Evolutionary conservation across 2,888 invertebrate species (phyloP).

Genomic region (Lasioglossum pauxillum): DNA sequence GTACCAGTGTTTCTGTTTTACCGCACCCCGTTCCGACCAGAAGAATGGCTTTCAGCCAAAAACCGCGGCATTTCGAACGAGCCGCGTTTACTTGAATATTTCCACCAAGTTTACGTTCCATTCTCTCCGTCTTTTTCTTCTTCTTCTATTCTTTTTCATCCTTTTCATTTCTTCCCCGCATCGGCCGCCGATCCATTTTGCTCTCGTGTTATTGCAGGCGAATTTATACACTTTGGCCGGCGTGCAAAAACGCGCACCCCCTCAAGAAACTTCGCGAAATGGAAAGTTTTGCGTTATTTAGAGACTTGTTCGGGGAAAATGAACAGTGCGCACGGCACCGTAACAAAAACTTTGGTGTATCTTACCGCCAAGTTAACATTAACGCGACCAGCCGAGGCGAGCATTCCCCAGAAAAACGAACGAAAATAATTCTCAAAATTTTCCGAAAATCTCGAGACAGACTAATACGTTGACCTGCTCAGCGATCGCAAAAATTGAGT

Average conservation of each 20-base stretch:
- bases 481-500: not conserved
- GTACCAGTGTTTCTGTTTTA: slow-evolving; percentile 32
- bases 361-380: not conserved
- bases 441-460: not conserved
- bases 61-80: slow-evolving; percentile 36
- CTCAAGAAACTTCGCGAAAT: slow-evolving; percentile 12
- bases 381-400: not conserved
- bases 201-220: slow-evolving; percentile 13
- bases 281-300: slow-evolving; percentile 33
- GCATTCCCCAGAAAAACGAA: not conserved
- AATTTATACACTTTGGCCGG: slow-evolving; percentile 40
- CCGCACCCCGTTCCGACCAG: slow-evolving; percentile 24
- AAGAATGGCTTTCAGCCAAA: slow-evolving; percentile 53
- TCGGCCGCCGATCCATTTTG: slow-evolving; percentile 23
- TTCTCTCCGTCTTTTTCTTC: not conserved
- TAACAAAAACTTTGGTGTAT: not conserved
- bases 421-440: not conserved
- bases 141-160: not conserved
- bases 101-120: slow-evolving; percentile 14
- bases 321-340: not conserved
- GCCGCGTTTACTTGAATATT: slow-evolving; percentile 42
- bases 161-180: not conserved
- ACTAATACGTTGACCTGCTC: not conserved
- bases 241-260: not conserved
- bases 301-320: not conserved